phyloP scores from a whole-genome alignment of 1,140 invertebrate genomes.

The Batillaria attramentaria region DNA sequence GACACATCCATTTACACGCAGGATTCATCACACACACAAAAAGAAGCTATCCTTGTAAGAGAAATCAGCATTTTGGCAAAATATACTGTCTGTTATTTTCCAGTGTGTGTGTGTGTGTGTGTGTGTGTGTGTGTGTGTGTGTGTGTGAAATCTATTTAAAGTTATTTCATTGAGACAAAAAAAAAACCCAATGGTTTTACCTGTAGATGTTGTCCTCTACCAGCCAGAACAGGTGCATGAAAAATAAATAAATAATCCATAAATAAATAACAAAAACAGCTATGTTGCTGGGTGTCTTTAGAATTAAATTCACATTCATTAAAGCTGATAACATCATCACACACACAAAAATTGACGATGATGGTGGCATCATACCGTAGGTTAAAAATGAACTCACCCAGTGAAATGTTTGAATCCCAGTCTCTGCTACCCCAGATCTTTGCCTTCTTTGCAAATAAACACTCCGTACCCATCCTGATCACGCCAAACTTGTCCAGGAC shows the following conservation, averaged over 20 bases:
- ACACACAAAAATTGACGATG: neutral
- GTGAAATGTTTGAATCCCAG: slow-evolving; percentile 49
- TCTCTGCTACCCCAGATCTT: slow-evolving; percentile 58
- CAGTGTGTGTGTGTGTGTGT: too few relatives aligned
- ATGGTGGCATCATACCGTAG: neutral
- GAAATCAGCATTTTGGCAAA: slow-evolving; percentile 11
- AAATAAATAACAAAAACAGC: neutral
- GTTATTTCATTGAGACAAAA: neutral
- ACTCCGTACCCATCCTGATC: slow-evolving; percentile 60
- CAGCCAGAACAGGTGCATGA: slow-evolving; percentile 27
- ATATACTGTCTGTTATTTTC: too few relatives aligned
- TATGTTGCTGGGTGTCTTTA: neutral
- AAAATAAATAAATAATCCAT: slow-evolving; percentile 16
- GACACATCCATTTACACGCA: neutral
- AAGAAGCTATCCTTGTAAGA: neutral
- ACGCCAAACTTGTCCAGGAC: slow-evolving; percentile 51
- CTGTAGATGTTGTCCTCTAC: slow-evolving; percentile 42
- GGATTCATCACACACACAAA: slow-evolving; percentile 21
- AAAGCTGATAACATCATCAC: neutral
- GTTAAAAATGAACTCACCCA: slow-evolving; percentile 47
- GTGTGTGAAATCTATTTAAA: neutral
- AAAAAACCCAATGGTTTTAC: slow-evolving; percentile 24
- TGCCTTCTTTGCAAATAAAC: slow-evolving; percentile 65
- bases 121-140: too few relatives aligned
- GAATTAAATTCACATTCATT: neutral